phyloP scores from a whole-genome alignment of 2,113 vertebrate genomes.

The Triplophysa rosa region DNA sequence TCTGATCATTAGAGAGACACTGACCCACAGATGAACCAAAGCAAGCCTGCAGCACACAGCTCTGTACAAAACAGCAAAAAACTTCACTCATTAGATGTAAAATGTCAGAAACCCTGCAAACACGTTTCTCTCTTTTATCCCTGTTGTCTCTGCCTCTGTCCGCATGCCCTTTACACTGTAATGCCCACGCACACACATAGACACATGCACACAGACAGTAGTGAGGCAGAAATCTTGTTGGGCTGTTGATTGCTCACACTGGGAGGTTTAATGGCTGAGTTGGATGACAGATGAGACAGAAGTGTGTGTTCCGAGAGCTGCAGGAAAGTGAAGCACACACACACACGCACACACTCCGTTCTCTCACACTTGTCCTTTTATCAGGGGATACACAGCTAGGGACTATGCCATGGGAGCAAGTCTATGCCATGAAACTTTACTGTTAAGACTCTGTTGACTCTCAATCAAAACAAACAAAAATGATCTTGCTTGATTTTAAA shows the following conservation, averaged over 20 bases:
- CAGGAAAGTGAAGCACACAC: not conserved
- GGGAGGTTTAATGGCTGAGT: slow-evolving; percentile 32
- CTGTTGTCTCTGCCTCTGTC: not conserved
- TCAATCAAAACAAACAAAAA: not conserved
- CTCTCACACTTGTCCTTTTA: slow-evolving; percentile 11
- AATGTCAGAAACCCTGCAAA: slow-evolving; percentile 5
- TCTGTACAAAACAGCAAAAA: slow-evolving; percentile 22
- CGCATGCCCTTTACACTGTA: slow-evolving; percentile 14
- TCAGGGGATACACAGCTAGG: not conserved
- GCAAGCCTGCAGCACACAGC: not conserved
- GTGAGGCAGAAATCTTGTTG: slow-evolving; percentile 21
- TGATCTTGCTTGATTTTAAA: no score
- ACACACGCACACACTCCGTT: not conserved
- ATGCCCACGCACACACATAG: not conserved
- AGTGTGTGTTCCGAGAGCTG: slow-evolving; percentile 26
- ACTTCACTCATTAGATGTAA: not conserved
- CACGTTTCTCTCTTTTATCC: slow-evolving; percentile 5
- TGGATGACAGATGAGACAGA: slow-evolving; percentile 24
- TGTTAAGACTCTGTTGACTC: not conserved
- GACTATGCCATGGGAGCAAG: not conserved
- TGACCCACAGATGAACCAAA: slow-evolving; percentile 11
- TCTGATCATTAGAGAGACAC: slow-evolving; percentile 26
- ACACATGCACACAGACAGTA: not conserved
- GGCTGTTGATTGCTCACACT: slow-evolving; percentile 32
- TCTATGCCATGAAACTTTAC: slow-evolving; percentile 3